Evolutionary conservation across 2,888 invertebrate genomes (phyloP), one percentile per base, ranked within the genome.

Genomic region (Acleris sparsana): DNA sequence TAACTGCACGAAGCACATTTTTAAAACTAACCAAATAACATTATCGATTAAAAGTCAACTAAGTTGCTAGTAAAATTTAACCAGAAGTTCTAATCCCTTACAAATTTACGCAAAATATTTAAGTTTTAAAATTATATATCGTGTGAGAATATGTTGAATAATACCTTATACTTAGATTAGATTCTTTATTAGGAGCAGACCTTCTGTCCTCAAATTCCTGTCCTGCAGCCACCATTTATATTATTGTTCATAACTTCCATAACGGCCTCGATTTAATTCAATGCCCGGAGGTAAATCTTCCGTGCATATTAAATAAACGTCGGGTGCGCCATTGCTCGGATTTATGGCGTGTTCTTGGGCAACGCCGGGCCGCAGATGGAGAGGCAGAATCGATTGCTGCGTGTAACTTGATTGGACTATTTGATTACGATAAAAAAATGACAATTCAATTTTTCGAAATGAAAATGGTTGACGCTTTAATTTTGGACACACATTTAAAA

Each of bases 291-390:
- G 87, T 92, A 89, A 91, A 91, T 90, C 89, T 89, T 87, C 84
- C 80, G 85, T 84, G 85, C 86, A 85, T 90, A 89, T 91, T 89
- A 89, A 91, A 89, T 88, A 85, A 88, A 87, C 79, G 88, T 86
- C 85, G 74, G 84, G 73, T 73, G 76, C 80, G 76, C 80, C 83
- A 84, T 79, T 82, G 77, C 72, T 75, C 77, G 78, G 87, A 89
- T 90, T 90, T 91, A 92, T 89, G 76, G 70, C 72, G 70, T 76
- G 76, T 80, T 63, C 63, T 61, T 81, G 75, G 73, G 80, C 76
- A 84, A 83, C 72, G 70, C 72, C 73, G 25, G 46, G 39, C 57
- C 62, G 29, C 66, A 66, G 52, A 39, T 52, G 61, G 33, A 17
- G 33, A 29, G 22, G 18, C n/a, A 11, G 52, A 16, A 20, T 56